These are phyloP conservation scores for Amphipoea oculea DNA, from an alignment of 2,888 invertebrate genomes.

Conservation along the genomic window DNA sequence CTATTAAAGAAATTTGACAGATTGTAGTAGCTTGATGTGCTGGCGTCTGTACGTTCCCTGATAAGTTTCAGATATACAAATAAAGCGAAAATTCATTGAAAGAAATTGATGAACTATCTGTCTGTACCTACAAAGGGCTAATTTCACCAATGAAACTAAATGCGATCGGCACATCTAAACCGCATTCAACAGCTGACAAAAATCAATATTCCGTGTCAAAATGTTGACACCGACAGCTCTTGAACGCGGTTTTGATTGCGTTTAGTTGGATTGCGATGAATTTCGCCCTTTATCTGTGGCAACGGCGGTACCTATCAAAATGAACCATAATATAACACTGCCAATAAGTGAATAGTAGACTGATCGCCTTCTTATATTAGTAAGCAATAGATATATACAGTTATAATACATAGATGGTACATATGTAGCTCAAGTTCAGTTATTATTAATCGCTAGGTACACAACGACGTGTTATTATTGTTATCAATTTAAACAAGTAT, in stretches of 20 bases:
- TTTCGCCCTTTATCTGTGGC: neutral
- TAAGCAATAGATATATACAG: conserved; percentile 65
- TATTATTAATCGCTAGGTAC: conserved; percentile 55
- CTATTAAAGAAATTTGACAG: no score
- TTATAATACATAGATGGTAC: conserved; percentile 43
- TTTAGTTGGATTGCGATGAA: neutral
- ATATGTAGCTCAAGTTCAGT: conserved; percentile 54
- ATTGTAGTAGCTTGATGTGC: no score
- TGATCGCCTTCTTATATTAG: conserved; percentile 70
- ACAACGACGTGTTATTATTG: conserved; percentile 38
- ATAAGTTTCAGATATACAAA: neutral
- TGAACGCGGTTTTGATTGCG: no score
- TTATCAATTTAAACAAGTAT: conserved; percentile 38
- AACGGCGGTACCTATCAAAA: conserved; percentile 23
- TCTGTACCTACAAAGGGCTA: neutral
- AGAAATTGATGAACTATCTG: neutral
- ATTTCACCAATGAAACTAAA: neutral
- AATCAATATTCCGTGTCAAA: neutral
- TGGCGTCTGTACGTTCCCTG: neutral
- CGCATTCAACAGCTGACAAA: neutral
- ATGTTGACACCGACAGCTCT: neutral
- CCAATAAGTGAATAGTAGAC: conserved; percentile 75
- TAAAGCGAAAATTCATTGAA: neutral
- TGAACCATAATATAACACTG: conserved; percentile 69
- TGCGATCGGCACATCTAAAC: neutral